These are phyloP conservation scores for Drosophila colorata DNA, from an alignment of 2,888 invertebrate genomes.

Conservation along the genomic window DNA sequence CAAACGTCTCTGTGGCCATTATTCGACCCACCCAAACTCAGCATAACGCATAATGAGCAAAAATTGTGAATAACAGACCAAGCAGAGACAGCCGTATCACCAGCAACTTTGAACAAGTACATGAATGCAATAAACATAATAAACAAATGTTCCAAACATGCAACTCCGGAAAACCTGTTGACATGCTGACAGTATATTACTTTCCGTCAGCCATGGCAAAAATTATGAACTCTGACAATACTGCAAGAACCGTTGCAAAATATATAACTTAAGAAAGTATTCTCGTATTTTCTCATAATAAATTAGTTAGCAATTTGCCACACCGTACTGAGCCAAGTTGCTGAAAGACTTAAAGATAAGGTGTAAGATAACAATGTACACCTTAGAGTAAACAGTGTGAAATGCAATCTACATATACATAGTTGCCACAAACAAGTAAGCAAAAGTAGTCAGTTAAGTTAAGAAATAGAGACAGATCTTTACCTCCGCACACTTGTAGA, in stretches of 20 bases:
- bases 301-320: constrained; percentile 57
- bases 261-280: constrained; percentile 25
- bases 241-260: constrained; percentile 10
- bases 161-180: constrained; percentile 20
- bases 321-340: constrained; percentile 30
- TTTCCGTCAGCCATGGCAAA: constrained; percentile 26
- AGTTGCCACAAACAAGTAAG: neutral
- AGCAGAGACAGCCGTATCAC: neutral
- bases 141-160: constrained; percentile 28
- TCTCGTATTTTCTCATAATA: constrained; percentile 53
- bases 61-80: constrained; percentile 22
- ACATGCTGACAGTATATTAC: constrained; percentile 59
- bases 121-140: constrained; percentile 11
- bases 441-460: neutral
- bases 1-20: constrained; percentile 26
- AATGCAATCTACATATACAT: too few species aligned
- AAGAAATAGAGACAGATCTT: too few species aligned
- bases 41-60: constrained; percentile 50
- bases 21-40: constrained; percentile 4
- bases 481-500: neutral
- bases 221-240: constrained; percentile 45
- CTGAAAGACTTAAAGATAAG: constrained; percentile 6
- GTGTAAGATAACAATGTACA: constrained; percentile 2
- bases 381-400: too few species aligned
- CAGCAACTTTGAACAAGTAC: constrained; percentile 2